These are phyloP conservation scores for Cuculus canorus DNA, from an alignment of 2,797 vertebrate genomes.

Conservation along the genomic window DNA sequence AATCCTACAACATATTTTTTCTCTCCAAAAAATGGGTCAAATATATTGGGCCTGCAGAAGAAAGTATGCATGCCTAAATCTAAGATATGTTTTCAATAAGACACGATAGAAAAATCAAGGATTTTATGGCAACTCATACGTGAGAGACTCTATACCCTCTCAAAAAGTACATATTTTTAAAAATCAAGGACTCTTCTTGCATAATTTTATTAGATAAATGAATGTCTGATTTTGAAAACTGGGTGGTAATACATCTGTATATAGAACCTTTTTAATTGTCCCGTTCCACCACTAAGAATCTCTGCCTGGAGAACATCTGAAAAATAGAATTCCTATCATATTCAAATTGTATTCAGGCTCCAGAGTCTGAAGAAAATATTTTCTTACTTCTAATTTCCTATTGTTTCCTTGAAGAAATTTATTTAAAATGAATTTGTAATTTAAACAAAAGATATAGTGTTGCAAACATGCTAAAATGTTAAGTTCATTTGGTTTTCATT, in stretches of 20 bases:
- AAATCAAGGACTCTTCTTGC: neutral
- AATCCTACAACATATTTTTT: neutral
- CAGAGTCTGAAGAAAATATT: constrained; percentile 28
- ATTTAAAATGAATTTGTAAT: neutral
- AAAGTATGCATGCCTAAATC: neutral
- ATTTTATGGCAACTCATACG: neutral
- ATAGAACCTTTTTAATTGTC: neutral
- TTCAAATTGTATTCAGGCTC: constrained; percentile 19
- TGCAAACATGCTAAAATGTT: neutral
- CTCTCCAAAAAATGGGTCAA: neutral
- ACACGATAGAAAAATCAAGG: neutral
- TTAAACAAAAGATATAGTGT: neutral
- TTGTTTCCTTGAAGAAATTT: constrained; percentile 23
- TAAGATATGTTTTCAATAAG: neutral
- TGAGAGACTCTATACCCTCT: neutral
- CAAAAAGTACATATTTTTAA: neutral
- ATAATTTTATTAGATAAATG: neutral
- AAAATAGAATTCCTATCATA: neutral
- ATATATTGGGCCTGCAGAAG: neutral
- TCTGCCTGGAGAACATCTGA: neutral
- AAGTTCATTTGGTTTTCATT: neutral
- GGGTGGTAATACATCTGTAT: neutral
- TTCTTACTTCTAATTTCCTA: constrained; percentile 20
- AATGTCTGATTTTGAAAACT: neutral
- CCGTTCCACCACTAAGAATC: neutral